These are phyloP conservation scores for Agrochola circellaris DNA, from an alignment of 2,888 invertebrate genomes.

Conservation along the genomic window DNA sequence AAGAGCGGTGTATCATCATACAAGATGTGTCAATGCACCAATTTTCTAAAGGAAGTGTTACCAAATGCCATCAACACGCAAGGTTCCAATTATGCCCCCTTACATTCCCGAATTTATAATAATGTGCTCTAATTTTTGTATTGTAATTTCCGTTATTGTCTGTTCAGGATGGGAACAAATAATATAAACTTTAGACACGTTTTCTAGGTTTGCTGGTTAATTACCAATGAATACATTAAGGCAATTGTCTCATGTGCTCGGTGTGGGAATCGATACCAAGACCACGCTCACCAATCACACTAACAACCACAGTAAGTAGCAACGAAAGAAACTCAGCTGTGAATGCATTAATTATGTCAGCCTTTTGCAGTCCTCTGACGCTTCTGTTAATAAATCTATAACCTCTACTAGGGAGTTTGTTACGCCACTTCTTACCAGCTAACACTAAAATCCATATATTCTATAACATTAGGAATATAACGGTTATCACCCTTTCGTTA, in stretches of 20 bases:
- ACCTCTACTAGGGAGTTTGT: background rate
- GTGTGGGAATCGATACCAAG: background rate
- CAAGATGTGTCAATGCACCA: background rate
- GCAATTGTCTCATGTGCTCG: background rate
- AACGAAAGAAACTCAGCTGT: background rate
- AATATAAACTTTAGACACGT: background rate
- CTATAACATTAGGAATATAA: no score
- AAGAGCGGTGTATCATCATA: background rate
- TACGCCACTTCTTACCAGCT: no score
- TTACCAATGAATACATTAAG: background rate
- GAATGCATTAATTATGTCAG: background rate
- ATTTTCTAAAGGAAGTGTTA: slow-evolving; percentile 18
- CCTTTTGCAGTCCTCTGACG: background rate
- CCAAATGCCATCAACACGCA: background rate
- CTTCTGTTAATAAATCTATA: background rate
- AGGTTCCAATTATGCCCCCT: slow-evolving; percentile 9
- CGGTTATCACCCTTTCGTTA: no score
- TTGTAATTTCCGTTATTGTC: no score
- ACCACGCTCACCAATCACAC: background rate
- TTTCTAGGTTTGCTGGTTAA: background rate
- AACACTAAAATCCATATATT: no score
- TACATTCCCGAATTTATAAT: background rate
- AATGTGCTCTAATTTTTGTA: background rate
- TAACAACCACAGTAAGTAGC: background rate
- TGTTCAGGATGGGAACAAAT: background rate